Percentiles rank a stretch among this genome's conserved stretches.
Conservation (phyloP, 2,113 vertebrate species). For the Charadrius vociferus region DNA sequence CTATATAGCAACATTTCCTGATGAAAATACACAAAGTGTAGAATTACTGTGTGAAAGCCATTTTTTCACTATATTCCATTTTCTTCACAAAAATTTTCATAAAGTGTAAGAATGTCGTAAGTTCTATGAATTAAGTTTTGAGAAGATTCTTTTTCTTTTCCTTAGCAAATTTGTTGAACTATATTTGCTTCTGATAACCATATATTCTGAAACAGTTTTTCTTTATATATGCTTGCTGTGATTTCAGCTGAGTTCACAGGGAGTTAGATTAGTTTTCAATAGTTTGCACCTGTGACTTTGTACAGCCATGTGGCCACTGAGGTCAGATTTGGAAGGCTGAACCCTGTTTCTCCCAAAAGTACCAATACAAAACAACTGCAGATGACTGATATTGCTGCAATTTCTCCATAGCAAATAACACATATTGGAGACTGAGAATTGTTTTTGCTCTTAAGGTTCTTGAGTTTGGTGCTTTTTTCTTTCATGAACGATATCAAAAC, state of each 20-base stretch:
- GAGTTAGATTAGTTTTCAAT: neutral
- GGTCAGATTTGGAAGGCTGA: neutral
- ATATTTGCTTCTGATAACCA: neutral
- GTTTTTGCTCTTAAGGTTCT: neutral
- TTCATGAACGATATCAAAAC: neutral
- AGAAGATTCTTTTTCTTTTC: neutral
- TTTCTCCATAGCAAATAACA: neutral
- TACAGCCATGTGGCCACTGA: neutral
- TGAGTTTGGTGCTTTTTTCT: neutral
- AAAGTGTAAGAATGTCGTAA: neutral
- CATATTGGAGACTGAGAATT: neutral
- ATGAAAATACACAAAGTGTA: neutral
- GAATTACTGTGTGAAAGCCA: neutral
- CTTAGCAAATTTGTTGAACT: neutral
- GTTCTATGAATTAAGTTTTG: neutral
- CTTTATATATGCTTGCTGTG: neutral
- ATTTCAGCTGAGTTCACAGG: neutral
- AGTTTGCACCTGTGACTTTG: neutral
- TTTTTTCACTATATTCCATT: neutral
- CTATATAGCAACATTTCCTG: neutral
- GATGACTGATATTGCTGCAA: neutral
- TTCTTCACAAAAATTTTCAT: neutral
- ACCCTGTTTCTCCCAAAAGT: neutral
- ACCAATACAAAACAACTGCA: neutral
- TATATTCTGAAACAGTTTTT: neutral